These are phyloP conservation scores for Diaperis boleti DNA, from an alignment of 2,888 invertebrate genomes.

Conservation along the genomic window DNA sequence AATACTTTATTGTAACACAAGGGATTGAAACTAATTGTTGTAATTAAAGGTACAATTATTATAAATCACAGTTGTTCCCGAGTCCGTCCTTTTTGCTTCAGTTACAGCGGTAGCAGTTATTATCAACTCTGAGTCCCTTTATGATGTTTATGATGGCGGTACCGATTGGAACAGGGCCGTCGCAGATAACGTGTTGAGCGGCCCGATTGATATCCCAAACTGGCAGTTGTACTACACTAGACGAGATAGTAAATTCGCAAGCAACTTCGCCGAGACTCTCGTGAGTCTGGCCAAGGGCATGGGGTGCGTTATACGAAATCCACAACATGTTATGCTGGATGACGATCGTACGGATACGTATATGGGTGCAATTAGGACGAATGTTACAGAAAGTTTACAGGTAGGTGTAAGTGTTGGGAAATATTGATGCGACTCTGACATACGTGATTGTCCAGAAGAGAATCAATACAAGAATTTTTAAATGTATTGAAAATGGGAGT, in stretches of 20 bases:
- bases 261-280: constrained; percentile 66
- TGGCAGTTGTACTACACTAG: constrained; percentile 82
- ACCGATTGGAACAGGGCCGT: constrained; percentile 81
- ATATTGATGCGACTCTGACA: constrained; percentile 68
- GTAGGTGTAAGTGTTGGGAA: constrained; percentile 56
- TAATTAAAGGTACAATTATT: too few species aligned
- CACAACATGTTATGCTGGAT: constrained; percentile 71
- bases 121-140: too few species aligned
- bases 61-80: too few species aligned
- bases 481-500: constrained; percentile 36
- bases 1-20: too few species aligned
- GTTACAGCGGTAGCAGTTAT: too few species aligned
- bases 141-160: too few species aligned
- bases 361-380: constrained; percentile 70
- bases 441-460: constrained; percentile 93
- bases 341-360: constrained; percentile 82
- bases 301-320: constrained; percentile 76
- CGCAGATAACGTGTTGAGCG: constrained; percentile 70
- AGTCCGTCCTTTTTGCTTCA: too few species aligned
- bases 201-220: constrained; percentile 75
- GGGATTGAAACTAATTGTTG: too few species aligned
- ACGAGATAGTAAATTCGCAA: constrained; percentile 72
- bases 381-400: constrained; percentile 67
- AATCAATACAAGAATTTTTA: constrained; percentile 86
- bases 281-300: constrained; percentile 72